Percentiles rank a stretch among this genome's conserved stretches.
Conservation (phyloP, 2,888 invertebrate genomes). For the Netelia virgata region DNA sequence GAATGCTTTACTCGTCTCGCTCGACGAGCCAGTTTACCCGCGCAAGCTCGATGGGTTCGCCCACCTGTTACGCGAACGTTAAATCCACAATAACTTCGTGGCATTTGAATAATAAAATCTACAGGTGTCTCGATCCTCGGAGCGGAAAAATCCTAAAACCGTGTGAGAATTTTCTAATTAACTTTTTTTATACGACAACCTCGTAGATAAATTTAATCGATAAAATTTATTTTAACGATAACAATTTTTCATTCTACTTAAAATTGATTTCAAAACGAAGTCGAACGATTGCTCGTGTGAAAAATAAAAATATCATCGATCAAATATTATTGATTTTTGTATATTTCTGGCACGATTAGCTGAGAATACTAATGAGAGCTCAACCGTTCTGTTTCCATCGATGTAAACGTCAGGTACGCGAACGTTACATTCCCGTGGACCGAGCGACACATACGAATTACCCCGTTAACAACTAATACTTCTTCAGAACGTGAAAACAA, state of each 20-base stretch:
- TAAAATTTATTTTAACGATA: no score
- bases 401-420: slow-evolving; percentile 6
- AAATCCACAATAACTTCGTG: slow-evolving; percentile 4
- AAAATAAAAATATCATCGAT: no score
- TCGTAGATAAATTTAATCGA: not conserved
- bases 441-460: slow-evolving; percentile 54
- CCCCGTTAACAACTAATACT: slow-evolving; percentile 43
- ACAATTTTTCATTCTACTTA: no score
- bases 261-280: no score
- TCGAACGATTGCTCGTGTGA: no score
- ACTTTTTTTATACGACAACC: not conserved
- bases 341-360: not conserved
- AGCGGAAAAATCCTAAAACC: not conserved
- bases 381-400: slow-evolving; percentile 17
- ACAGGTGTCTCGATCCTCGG: slow-evolving; percentile 11
- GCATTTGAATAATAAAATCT: slow-evolving; percentile 23
- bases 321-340: not conserved
- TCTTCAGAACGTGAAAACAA: slow-evolving; percentile 28
- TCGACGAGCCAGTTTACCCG: not conserved
- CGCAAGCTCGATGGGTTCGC: slow-evolving; percentile 12
- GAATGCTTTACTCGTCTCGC: not conserved
- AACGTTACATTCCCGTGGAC: not conserved
- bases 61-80: slow-evolving; percentile 31
- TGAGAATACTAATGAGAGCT: not conserved
- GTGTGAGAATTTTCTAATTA: not conserved